Base-by-base conservation (phyloP, 2,888 invertebrate species). In the Selenia dentaria region DNA sequence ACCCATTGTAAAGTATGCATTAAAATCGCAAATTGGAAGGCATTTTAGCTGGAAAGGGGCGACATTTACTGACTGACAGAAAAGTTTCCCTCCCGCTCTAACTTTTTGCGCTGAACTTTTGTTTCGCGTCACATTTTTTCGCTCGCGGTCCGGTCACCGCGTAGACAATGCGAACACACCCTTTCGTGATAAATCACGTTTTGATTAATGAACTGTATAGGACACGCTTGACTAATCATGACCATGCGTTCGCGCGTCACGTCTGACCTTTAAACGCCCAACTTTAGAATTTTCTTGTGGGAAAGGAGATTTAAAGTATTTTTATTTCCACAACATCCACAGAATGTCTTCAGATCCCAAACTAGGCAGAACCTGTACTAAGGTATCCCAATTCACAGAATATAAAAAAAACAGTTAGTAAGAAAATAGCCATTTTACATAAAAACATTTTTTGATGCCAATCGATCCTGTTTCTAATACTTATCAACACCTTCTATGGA, bases 181-280 rank as follows among this genome's bases (percentile, higher is more conserved):
- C 70, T 58, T 69, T 65, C 59, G 70, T 71, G 74, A 84, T 86
- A 83, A 86, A 86, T 87, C 84, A 86, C 70, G 22, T 27, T 27
- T 69, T 86, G 87, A 87, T 87, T 86, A 84, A 88, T 87, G 83
- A 78, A 79, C 64, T 65, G 56, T 59, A 54, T 62, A 64, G 68
- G 74, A 64, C 71, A 67, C 61, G 59, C 60, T 66, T 60, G 57
- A 49, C 62, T 68, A 71, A 71, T 70, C 67, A 69, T 68, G 61
- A 62, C 58, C 37, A 61, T 48, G 47, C 37, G 47, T 38, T 33
- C 40, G 24, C 47, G 41, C 40, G 34, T 55, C 49, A 46, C 53
- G 32, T 51, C 55, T 40, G 46, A 28, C 34, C 51, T 58, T 59
- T 53, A 58, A 64, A 59, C 46, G 38, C 8, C 22, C 8, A 6